phyloP scores from a whole-genome alignment of 1,140 invertebrate species.

The Philotrypesis tridentata region DNA sequence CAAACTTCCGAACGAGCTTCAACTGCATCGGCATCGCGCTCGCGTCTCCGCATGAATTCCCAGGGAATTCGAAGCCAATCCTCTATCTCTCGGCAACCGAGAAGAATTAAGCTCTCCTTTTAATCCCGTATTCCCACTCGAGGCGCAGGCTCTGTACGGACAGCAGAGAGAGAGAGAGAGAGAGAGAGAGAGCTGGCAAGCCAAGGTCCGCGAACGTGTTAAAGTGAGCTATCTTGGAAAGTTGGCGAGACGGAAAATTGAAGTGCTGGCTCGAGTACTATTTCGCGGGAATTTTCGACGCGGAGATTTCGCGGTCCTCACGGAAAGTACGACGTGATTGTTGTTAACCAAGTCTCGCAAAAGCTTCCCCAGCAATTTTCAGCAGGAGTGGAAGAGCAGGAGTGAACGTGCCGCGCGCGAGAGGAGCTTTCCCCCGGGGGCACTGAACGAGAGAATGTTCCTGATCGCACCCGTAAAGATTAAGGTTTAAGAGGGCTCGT shows the following conservation, averaged over 20 bases:
- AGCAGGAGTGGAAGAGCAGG: no score
- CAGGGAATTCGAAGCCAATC: background rate
- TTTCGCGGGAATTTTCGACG: background rate
- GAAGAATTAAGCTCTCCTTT: constrained; percentile 28
- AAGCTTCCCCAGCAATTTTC: background rate
- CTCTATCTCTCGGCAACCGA: background rate
- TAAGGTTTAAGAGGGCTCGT: background rate
- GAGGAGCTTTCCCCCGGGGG: background rate
- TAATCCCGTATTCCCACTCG: no score
- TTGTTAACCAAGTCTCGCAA: background rate
- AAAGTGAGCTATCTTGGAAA: background rate
- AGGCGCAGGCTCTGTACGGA: no score
- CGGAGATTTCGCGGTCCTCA: background rate
- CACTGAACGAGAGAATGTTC: background rate
- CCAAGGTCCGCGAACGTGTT: constrained; percentile 4
- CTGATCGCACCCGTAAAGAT: background rate
- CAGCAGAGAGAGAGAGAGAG: no score
- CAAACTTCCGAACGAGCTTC: background rate
- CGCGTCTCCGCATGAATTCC: background rate
- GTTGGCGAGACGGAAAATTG: background rate
- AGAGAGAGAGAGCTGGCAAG: no score
- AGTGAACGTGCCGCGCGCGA: background rate
- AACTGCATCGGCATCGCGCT: background rate
- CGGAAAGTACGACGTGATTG: background rate
- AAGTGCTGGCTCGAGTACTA: background rate